Percentiles rank a stretch among this genome's conserved stretches.
Evolutionary conservation across 2,113 vertebrate species (phyloP).

Genomic region (Rhinopomastus cyanomelas): DNA sequence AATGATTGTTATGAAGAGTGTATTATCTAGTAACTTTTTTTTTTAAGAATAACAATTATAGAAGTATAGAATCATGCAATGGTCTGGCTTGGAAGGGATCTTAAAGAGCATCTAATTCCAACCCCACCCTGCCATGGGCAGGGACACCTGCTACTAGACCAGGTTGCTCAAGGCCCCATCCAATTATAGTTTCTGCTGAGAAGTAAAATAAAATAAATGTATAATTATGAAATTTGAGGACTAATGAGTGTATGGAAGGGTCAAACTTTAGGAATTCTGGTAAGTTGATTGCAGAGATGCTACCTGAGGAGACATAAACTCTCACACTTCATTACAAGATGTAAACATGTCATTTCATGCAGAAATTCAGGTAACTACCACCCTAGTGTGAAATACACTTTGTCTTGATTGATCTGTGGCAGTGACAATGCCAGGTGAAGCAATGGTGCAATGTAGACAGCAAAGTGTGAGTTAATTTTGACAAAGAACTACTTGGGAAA

Average conservation of each 20-base stretch:
- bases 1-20: background rate
- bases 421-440: constrained; percentile 18
- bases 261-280: background rate
- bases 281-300: background rate
- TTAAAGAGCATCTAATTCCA: too few species aligned
- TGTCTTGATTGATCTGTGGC: background rate
- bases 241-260: background rate
- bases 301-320: background rate
- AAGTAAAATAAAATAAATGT: background rate
- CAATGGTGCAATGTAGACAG: background rate
- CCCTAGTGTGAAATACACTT: constrained; percentile 37
- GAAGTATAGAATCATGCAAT: too few species aligned
- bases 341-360: background rate
- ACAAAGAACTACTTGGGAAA: background rate
- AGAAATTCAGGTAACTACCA: constrained; percentile 19
- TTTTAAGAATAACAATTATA: background rate
- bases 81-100: too few species aligned
- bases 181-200: constrained; percentile 5
- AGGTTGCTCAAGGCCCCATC: too few species aligned
- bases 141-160: too few species aligned
- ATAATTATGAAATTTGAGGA: background rate
- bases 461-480: background rate
- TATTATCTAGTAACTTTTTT: background rate
- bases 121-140: too few species aligned
- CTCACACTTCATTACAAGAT: background rate